Evolutionary conservation across 2,113 vertebrate genomes (phyloP), one percentile per base, ranked within the genome.

Genomic region (Lathamus discolor): DNA sequence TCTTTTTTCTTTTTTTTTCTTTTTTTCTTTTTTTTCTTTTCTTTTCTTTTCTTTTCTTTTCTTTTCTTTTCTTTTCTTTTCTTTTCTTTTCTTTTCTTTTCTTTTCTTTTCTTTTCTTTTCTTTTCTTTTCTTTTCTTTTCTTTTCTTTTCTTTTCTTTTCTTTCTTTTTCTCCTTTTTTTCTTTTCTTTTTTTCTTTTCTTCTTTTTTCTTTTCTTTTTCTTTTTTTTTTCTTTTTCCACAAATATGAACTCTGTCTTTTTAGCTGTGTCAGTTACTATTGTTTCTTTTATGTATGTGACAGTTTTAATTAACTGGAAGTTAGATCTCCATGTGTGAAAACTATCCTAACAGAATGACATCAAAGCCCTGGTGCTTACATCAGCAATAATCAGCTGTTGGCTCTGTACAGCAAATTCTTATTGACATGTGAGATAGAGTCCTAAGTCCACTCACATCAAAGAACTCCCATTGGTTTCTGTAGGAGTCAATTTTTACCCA

Each of bases 281-380:
- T 88, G 69, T 91, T 76, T 20, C n/a, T 74, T 75, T 69, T 76
- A 59, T 35, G 5, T 78, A 37, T 43, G 10, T 43, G 54, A 39
- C 33, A 67, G 28, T 62, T 93, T 88, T 73, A 90, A 94, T 88
- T 93, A 92, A 76, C 69, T 59, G 5, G 73, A 86, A 83, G 83
- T 79, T 48, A 61, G 43, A 61, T 79, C 75, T 82, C 41, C 35
- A 25, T 79, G 39, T 84, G 17, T 59, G 48, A 93, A 75, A 88
- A 59, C 17, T 55, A 6, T 86, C 12, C 54, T 91, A n/a, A 43
- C 85, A 94, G 27, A 73, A 61, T 76, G 39, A 4, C 29, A 72
- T 64, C 70, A 73, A 52, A 76, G 5, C 14, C 20, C 35, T 67
- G 17, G 23, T 59, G 64, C 57, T 91, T 64, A 39, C 43, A 43